Base-by-base conservation (phyloP, 2,888 invertebrate species). In the Schrankia costaestrigalis region DNA sequence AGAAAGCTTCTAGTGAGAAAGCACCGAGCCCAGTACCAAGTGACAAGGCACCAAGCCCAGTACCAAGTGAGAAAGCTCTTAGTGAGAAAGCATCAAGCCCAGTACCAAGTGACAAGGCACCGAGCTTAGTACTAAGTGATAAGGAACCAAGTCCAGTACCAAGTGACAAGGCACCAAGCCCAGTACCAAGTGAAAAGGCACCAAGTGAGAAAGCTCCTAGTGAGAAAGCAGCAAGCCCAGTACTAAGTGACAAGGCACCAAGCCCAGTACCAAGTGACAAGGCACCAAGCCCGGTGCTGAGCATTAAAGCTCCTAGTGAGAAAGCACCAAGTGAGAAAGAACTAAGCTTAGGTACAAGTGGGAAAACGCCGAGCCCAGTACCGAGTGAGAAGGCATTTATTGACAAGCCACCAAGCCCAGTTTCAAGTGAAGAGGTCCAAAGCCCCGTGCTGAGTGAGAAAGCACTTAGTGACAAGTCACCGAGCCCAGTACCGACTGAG, bases 1-100 rank as follows among this genome's bases (percentile, higher is more conserved):
- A 26, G 0, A 41, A 47, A 2, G 3, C 14, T 6, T 0, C 1
- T 3, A 24, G 30, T 10, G 23, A 23, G 2, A 40, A 35, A 14
- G 13, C 11, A 1, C 22, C 15, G 0, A 41, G 31, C 12, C 12
- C 15, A 4, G 10, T 12, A n/a, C 11, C 15, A 2, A 23, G 9
- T 5, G 22, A 35, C 7, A 12, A 19, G 29, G 35, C 21, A 2
- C n/a, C 31, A 2, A 47, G 46, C 24, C 28, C 28, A 12, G 3
- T 19, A 1, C 26, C 21, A 5, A 44, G 37, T 1, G 47, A 53
- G 0, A 50, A 51, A 22, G 39, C n/a, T n/a, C n/a, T n/a, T n/a
- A 44, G 37, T 1, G 47, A 53, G 0, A 50, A 51, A 22, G 39
- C 17, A 10, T 31, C 38, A 1, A 45, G 43, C 11, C 40, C 26